Evolutionary conservation across 2,113 vertebrate species (phyloP), one percentile per base, ranked within the genome.

Genomic region (Chionis minor): DNA sequence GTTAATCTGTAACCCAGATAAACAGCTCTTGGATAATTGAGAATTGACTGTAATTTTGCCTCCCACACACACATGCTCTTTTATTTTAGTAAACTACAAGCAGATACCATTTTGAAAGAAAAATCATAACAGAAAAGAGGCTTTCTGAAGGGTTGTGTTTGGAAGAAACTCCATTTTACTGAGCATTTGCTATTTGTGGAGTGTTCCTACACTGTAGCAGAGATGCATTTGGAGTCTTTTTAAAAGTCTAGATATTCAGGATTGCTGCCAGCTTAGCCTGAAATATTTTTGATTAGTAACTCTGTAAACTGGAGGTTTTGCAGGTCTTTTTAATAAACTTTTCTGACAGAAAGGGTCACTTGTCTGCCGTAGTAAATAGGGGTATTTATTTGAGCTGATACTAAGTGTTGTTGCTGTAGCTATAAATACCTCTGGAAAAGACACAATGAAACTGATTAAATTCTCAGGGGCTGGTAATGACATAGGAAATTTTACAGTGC

Each of bases 1-100:
- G 92, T 92, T 96, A 92, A 96, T 95, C 72, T 95, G 83, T 95
- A 95, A 96, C 93, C 87, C 84, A 96, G 93, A 97, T 96, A 96
- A 96, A 92, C 95, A 96, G 73, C 91, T 75, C 94, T 87, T 81
- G 73, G 84, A 72, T 95, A 81, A 95, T 91, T 81, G 91, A 91
- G 84, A 92, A 52, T 79, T 85, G 84, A 71, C 89, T 94, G 73
- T 72, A 85, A 92, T 85, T 91, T 91, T 92, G 40, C 90, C 89
- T 89, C 93, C 86, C 88, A 66, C 89, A 24, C 80, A 88, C 86
- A 89, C 72, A 66, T 79, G 62, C 61, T 92, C 81, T 94, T 92
- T 95, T 92, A 74, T 96, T 89, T 89, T 63, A 94, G 80, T 89
- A 67, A 96, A 92, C 72, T 83, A 65, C 51, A 86, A 83, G 69